A percentile compares a stretch with the other conserved stretches of the same genome.
These are phyloP conservation scores for Nothobranchius furzeri DNA, from an alignment of 2,113 vertebrate genomes.

Conservation along the genomic window DNA sequence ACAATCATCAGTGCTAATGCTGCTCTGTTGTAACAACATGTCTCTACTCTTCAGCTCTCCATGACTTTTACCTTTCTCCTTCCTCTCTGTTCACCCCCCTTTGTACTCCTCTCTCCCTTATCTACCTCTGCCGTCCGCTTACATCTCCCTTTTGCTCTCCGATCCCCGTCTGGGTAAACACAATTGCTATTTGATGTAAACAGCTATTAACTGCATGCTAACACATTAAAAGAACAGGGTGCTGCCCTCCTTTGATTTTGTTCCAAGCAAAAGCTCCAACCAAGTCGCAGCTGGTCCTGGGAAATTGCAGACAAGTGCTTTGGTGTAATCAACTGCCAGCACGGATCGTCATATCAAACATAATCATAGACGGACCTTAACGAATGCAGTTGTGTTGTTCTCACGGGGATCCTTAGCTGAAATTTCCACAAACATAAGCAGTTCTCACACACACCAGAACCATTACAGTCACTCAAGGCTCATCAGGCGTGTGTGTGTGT, in stretches of 20 bases:
- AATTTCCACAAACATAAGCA: constrained; percentile 59
- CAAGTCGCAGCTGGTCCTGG: constrained; percentile 15
- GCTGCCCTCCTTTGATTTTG: constrained; percentile 37
- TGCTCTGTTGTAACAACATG: no score
- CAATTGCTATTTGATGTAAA: constrained; percentile 49
- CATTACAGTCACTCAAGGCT: constrained; percentile 50
- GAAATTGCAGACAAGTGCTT: constrained; percentile 27
- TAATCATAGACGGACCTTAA: constrained; percentile 16
- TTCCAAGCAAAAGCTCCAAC: constrained; percentile 12
- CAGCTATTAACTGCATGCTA: constrained; percentile 60
- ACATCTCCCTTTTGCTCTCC: not conserved
- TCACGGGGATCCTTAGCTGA: constrained; percentile 59
- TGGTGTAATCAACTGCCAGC: constrained; percentile 16
- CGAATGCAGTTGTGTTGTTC: constrained; percentile 24
- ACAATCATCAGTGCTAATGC: constrained; percentile 48
- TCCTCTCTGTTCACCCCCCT: not conserved
- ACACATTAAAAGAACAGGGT: constrained; percentile 34
- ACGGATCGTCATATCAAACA: constrained; percentile 1
- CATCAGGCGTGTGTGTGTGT: constrained; percentile 20
- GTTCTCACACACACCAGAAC: constrained; percentile 51
- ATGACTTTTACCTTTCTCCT: no score
- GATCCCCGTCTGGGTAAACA: constrained; percentile 28
- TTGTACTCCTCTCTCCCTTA: not conserved
- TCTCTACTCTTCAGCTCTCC: no score
- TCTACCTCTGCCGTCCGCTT: not conserved